Conservation (phyloP, 2,113 vertebrate species). For the Xyliphius kryptos region DNA sequence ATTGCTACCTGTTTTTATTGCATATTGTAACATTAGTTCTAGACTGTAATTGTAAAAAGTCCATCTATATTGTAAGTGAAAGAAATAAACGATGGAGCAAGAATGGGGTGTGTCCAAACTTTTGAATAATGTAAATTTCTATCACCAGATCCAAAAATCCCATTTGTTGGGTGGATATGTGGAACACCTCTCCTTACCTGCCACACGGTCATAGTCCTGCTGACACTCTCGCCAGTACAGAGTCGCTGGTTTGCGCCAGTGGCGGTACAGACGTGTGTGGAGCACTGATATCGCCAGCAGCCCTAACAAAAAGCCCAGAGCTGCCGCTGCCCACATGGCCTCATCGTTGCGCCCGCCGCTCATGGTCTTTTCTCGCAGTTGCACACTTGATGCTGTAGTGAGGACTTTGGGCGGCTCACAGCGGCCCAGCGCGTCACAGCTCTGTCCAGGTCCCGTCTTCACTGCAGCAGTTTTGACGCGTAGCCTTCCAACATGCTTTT, state of each 20-base stretch:
- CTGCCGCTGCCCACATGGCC: conserved; percentile 78
- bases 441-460: background rate
- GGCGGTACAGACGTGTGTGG: conserved; percentile 70
- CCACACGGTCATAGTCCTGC: conserved; percentile 64
- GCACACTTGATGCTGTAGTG: background rate
- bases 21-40: no score
- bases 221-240: conserved; percentile 73
- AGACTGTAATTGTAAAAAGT: no score
- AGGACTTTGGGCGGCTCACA: background rate
- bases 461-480: conserved; percentile 28
- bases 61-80: no score
- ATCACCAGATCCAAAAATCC: background rate
- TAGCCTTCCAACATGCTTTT: conserved; percentile 2
- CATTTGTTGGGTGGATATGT: background rate
- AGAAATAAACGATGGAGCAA: no score
- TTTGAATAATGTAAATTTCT: no score
- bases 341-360: conserved; percentile 70
- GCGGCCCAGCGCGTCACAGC: conserved; percentile 1
- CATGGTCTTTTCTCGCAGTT: conserved; percentile 11
- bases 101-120: no score
- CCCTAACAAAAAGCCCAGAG: conserved; percentile 76
- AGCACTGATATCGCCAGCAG: conserved; percentile 66
- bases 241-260: conserved; percentile 70
- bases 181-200: conserved; percentile 45
- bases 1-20: no score